Conservation (phyloP, 2,888 invertebrate genomes). For the Antitype chi region DNA sequence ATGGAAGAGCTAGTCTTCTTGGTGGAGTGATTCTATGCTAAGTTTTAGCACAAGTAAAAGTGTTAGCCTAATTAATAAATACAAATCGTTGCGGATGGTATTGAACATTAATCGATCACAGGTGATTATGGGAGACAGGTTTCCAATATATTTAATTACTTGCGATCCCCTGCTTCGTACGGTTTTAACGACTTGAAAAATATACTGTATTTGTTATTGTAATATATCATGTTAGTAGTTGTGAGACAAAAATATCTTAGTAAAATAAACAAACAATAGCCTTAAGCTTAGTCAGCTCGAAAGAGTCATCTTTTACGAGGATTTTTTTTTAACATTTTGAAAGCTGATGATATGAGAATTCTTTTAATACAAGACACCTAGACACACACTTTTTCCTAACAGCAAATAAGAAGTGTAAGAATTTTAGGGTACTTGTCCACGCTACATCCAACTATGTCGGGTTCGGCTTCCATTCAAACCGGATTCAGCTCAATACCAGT, state of each 20-base stretch:
- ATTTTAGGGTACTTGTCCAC: neutral
- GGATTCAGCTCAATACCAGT: too few species aligned
- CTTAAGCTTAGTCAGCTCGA: constrained; percentile 2
- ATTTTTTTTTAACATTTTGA: constrained; percentile 18
- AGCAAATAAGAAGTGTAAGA: neutral
- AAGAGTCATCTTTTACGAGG: constrained; percentile 41
- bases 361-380: neutral
- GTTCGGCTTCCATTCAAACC: too few species aligned
- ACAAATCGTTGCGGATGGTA: neutral
- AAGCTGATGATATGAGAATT: neutral
- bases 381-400: constrained; percentile 5
- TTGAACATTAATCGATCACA: neutral
- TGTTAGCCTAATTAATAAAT: neutral
- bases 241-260: neutral
- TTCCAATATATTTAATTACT: neutral
- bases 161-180: neutral
- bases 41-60: neutral
- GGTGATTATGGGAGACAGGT: neutral
- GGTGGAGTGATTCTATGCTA: neutral
- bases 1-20: neutral
- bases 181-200: neutral
- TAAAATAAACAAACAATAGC: constrained; percentile 2
- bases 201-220: neutral
- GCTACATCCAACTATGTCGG: too few species aligned
- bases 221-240: neutral